Evolutionary conservation across 2,888 invertebrate species (phyloP), one percentile per base, ranked within the genome.

Genomic region (Tenodera sinensis): DNA sequence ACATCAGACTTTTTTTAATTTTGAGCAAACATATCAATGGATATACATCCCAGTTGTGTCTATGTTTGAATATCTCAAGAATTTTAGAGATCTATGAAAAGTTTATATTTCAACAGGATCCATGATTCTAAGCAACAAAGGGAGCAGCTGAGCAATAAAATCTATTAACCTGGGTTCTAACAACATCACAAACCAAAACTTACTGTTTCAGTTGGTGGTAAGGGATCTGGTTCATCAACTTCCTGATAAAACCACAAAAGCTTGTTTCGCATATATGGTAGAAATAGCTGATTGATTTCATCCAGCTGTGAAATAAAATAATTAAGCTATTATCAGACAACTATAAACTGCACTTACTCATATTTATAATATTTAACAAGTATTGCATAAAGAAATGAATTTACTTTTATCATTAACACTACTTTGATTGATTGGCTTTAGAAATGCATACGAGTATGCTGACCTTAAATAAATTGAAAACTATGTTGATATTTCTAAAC

Each of bases 161-260:
- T 71, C 20, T 71, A 1, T 20, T 71, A 71, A 20, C 8, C 20
- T 71, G 20, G 14, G 6, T 15, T 71, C 15, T 25, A 20, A 3
- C 8, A 9, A 71, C 20, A 71, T 30, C 27, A 42, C 20, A 71
- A 4, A 71, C 54, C 0, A 20, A 20, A 30, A 90, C 90, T 90
- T 92, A 94, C 94, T 91, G 91, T 92, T 89, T 94, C 94, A 12
- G 91, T 88, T 2, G 92, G 91, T 25, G 92, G 92, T n/a, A 92
- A 91, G 0, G 92, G 91, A 91, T 96, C 96, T 0, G 95, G 94
- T 91, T 97, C 97, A 91, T 97, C 96, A 87, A 97, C 96, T 90
- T 97, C 97, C 94, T 98, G 98, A 92, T 97, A 98, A 93, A 97
- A 98, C 97, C 98, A 97, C 91, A 98, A 95, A 54, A 98, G 94